phyloP scores from a whole-genome alignment of 2,797 vertebrate genomes.

The Chaenodraco wilsoni region DNA sequence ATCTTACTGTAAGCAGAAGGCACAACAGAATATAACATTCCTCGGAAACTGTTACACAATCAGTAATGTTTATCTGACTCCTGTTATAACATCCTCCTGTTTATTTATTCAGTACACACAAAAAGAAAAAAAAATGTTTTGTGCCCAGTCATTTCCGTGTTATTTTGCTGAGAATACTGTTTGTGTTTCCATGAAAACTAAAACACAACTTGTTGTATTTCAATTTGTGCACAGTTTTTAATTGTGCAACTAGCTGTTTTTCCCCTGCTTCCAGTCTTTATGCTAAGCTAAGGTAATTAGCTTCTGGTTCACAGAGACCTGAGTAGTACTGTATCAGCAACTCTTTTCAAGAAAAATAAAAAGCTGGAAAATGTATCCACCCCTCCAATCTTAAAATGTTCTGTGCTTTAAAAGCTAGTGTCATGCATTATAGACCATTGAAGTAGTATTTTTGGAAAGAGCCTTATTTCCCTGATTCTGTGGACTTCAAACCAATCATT shows the following conservation, averaged over 20 bases:
- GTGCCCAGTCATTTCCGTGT: too few species aligned
- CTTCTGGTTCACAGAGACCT: neutral
- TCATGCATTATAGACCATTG: neutral
- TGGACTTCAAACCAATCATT: conserved; percentile 20
- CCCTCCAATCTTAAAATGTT: neutral
- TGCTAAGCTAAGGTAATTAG: neutral
- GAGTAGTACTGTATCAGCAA: neutral
- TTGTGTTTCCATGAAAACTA: neutral
- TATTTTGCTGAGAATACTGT: neutral
- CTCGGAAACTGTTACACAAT: neutral
- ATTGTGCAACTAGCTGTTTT: too few species aligned
- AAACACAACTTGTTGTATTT: neutral
- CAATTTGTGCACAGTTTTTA: neutral
- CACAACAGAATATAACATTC: conserved; percentile 6
- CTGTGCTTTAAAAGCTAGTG: neutral
- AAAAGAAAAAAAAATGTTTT: too few species aligned
- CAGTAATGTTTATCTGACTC: conserved; percentile 1
- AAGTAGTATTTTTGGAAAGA: conserved; percentile 11
- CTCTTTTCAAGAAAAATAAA: neutral
- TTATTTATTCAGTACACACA: too few species aligned
- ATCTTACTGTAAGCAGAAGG: conserved; percentile 90
- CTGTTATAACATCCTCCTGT: neutral
- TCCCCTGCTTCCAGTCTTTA: too few species aligned
- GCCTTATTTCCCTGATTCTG: neutral
- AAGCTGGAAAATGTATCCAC: neutral